Evolutionary conservation across 2,888 invertebrate genomes (phyloP), one percentile per base, ranked within the genome.

Genomic region (Lacanobia wlatinum): DNA sequence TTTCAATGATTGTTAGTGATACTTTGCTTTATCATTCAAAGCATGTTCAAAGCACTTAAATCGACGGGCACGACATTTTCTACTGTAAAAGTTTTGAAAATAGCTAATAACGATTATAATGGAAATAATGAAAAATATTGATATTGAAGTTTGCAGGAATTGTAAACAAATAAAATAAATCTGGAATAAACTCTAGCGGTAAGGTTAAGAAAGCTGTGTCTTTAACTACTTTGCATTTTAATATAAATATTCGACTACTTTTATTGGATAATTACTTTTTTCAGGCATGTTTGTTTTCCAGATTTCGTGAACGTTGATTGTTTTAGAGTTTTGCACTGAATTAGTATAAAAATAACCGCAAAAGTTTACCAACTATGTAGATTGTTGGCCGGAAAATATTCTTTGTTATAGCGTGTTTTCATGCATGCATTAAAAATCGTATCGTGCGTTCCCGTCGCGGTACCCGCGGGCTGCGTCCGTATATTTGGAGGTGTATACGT

Each of bases 351-450:
- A 40, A 1, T 9, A 21, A 34, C 14, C 14, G 18, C 7, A 14
- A 18, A 4, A 34, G 10, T 23, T 69, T 21, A 34, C n/a, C n/a
- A 38, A 28, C 0, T 21, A 34, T n/a, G 10, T n/a, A 40, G 0
- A 52, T 52, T 12, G 21, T 43, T 43, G 14, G 4, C 18, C 21
- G 5, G 28, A 48, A 43, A 46, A 34, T 14, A 0, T 14, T 46
- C 9, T 40, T 40, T 21, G 34, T n/a, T 50, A 5, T 16, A 23
- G 50, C 12, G 40, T 66, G n/a, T 8, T 2, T 40, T 52, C 12
- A 67, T 53, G n/a, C 43, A 73, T 56, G 73, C 12, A 52, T 52
- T 40, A 38, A 23, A 56, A 23, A 34, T 34, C 23, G 14, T n/a
- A 59, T 43, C 1, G 14, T 59, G 59, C 8, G 21, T 21, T 40